These are phyloP conservation scores for Cisticola juncidis DNA, from an alignment of 2,113 vertebrate species.

Conservation along the genomic window DNA sequence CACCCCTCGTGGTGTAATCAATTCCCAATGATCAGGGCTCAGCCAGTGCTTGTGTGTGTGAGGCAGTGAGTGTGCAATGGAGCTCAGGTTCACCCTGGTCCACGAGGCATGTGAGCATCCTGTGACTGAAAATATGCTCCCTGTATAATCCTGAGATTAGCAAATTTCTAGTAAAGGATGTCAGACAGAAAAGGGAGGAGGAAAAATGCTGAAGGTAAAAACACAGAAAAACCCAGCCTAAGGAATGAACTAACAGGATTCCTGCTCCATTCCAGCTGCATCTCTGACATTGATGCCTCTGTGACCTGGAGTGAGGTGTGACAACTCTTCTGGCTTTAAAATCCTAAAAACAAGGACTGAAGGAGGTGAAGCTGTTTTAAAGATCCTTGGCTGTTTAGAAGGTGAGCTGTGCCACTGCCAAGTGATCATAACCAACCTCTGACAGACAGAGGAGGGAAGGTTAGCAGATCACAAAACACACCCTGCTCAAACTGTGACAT, in stretches of 20 bases:
- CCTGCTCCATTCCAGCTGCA: not conserved
- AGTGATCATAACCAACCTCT: not conserved
- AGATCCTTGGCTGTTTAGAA: conserved; percentile 10
- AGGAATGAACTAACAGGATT: not conserved
- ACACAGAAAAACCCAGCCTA: not conserved
- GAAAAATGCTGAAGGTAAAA: not conserved
- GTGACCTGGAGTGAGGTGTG: not conserved
- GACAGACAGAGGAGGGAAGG: not conserved
- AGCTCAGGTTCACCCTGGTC: not conserved
- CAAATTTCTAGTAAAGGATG: conserved; percentile 12
- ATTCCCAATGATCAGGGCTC: not conserved
- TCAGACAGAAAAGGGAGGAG: conserved; percentile 18
- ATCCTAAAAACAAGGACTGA: not conserved
- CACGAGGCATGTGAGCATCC: conserved; percentile 46
- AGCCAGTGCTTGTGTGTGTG: not conserved
- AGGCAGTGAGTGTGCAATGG: not conserved
- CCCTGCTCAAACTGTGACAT: not conserved
- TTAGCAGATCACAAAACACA: not conserved
- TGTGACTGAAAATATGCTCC: conserved; percentile 60
- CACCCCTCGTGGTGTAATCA: not conserved
- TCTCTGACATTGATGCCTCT: not conserved
- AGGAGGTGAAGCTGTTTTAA: conserved; percentile 13
- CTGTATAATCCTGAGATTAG: conserved; percentile 59
- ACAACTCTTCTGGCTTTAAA: not conserved
- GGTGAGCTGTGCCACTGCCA: not conserved